Evolutionary conservation across 2,888 invertebrate species (phyloP), one percentile per base, ranked within the genome.

Genomic region (Adelognathus sp.): DNA sequence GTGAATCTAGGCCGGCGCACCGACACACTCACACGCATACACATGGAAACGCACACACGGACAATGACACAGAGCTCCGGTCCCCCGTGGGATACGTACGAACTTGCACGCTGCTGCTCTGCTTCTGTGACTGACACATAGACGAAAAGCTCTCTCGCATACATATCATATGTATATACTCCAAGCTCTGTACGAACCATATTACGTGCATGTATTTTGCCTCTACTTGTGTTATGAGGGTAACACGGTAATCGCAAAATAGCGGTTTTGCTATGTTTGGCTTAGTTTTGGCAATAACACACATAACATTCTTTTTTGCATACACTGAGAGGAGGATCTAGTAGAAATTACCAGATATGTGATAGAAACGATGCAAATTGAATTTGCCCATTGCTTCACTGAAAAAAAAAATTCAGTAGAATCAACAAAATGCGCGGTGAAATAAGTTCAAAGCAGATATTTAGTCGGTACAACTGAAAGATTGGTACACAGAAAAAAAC

Each of bases 1-100:
- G 87, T 82, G 88, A 90, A 90, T 90, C 90, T 90, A 91, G 91
- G 93, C 93, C 92, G 92, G 91, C 91, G 92, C 91, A 92, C 92
- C 92, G 92, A 91, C 92, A 92, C 92, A 92, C 91, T 92, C 90
- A 89, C 80, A 86, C 88, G 44, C 85, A 84, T 86, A 88, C 88
- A 89, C 60, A 71, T 71, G 67, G 69, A 61, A 46, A 80, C 80
- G 76, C 76, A 82, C 76, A 81, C 73, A 77, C 58, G 36, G 60
- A 36, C 79, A 82, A n/a, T n/a, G 78, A 79, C 86, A 88, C 81
- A 71, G 76, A 46, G 46, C 72, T 69, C 67, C 71, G 79, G 78
- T 71, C 83, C 61, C 76, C 79, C 79, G 79, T 79, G 79, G 75
- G 75, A 79, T 83, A 83, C 81, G 81, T 76, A 79, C 78, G 73